Conservation (phyloP, 2,888 invertebrate genomes). For the Amphimallon solstitiale region DNA sequence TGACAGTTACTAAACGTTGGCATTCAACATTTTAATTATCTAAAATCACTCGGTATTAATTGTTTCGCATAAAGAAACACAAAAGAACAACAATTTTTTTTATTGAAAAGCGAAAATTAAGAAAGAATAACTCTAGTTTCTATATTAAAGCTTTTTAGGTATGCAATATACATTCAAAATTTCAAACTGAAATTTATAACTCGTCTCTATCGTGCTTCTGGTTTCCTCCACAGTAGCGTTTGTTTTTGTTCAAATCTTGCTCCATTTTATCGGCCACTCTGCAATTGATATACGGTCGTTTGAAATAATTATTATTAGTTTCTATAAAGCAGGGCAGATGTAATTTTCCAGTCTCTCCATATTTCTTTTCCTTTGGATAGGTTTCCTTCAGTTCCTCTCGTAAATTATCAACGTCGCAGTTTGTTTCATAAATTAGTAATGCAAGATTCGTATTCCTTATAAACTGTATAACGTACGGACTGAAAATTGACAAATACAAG, state of each 20-base stretch:
- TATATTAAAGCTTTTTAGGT: too few species aligned
- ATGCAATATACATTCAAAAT: too few species aligned
- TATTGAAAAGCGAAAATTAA: too few species aligned
- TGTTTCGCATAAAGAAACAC: too few species aligned
- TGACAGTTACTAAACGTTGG: too few species aligned
- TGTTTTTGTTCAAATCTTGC: slow-evolving; percentile 3
- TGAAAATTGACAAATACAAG: slow-evolving; percentile 49
- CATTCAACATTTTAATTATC: too few species aligned
- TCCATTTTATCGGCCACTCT: slow-evolving; percentile 40
- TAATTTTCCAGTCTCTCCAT: slow-evolving; percentile 44
- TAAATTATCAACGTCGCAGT: slow-evolving; percentile 63
- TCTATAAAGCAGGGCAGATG: slow-evolving; percentile 55
- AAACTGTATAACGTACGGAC: slow-evolving; percentile 78
- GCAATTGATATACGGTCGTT: slow-evolving; percentile 58
- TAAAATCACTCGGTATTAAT: too few species aligned
- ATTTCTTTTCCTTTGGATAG: slow-evolving; percentile 57
- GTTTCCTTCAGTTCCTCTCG: slow-evolving; percentile 52
- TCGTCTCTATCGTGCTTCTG: slow-evolving; percentile 29
- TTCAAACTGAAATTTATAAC: slow-evolving; percentile 25
- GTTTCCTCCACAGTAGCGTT: slow-evolving; percentile 27
- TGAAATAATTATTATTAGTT: slow-evolving; percentile 58
- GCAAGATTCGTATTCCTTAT: slow-evolving; percentile 80
- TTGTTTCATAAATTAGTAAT: slow-evolving; percentile 77
- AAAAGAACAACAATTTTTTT: too few species aligned
- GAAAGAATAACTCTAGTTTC: too few species aligned